Evolutionary conservation across 2,888 invertebrate species (phyloP), one percentile per base, ranked within the genome.

Genomic region (Drosophila nr. perissopoda): DNA sequence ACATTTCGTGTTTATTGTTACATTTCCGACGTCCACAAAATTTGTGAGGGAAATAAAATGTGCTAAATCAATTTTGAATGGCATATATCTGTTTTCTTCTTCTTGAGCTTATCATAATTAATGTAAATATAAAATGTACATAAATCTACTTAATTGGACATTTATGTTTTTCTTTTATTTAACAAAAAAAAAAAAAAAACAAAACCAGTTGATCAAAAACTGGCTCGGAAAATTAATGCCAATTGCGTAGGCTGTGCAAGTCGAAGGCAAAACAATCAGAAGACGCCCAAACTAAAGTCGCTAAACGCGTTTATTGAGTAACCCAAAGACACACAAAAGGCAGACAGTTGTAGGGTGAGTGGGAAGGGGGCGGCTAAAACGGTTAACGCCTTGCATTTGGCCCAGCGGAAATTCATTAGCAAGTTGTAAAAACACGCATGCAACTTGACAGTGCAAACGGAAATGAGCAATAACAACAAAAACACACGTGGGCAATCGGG

Each of bases 371-470:
- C 10, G 29, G 25, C 27, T 4, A 25, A 63, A 79, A 71, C 80
- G 71, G 57, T 75, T 60, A 72, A 74, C 73, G 66, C 65, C 69
- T 72, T 63, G 68, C 68, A 68, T 67, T 72, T 79, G 59, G 62
- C 81, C 77, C 61, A 88, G 74, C 87, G 87, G 89, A 87, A 87
- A 87, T 83, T 85, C 89, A 88, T 89, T 89, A 87, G 89, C 83
- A 83, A 81, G 72, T 74, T 82, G 56, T 31, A 38, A 66, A 62
- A 68, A 56, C 36, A 56, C 54, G 58, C 66, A 49, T 51, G 64
- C 75, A 49, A 58, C 49, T 62, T 54, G 64, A 46, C 52, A 73
- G 67, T 78, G 83, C 83, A 71, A 81, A 72, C 88, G 84, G 88
- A 84, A 85, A 72, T 88, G 74, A 57, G 67, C 62, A 79, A 42